Percentiles rank a stretch among this genome's conserved stretches.
Evolutionary conservation across 2,888 invertebrate genomes (phyloP).

Genomic region (Epicampocera succincta): DNA sequence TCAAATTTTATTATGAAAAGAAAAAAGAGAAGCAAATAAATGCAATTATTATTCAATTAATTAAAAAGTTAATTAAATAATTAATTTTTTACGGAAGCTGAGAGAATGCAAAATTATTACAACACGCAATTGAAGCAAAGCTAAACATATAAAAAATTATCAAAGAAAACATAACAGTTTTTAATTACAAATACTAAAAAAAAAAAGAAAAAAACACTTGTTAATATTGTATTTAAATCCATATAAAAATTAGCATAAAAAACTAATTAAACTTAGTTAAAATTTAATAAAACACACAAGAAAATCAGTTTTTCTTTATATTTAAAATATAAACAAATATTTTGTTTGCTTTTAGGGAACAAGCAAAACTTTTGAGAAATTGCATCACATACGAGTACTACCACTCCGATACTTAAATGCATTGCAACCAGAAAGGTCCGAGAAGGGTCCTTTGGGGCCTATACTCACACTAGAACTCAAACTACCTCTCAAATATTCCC

Average conservation of each 20-base stretch:
- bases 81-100: constrained; percentile 71
- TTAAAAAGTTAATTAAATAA: constrained; percentile 67
- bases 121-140: constrained; percentile 43
- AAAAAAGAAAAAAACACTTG: constrained; percentile 56
- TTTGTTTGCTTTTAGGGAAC: constrained; percentile 23
- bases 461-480: no score
- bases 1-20: constrained; percentile 57
- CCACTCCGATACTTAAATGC: no score
- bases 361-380: neutral
- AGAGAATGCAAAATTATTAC: constrained; percentile 19
- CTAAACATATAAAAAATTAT: constrained; percentile 59
- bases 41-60: constrained; percentile 79
- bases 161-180: constrained; percentile 45
- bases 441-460: no score
- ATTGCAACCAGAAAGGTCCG: no score
- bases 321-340: constrained; percentile 36
- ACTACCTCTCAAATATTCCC: no score
- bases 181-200: constrained; percentile 63
- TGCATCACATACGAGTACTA: no score
- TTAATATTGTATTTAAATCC: constrained; percentile 67
- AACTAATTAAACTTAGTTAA: constrained; percentile 72
- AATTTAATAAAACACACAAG: constrained; percentile 71
- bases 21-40: constrained; percentile 51
- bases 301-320: constrained; percentile 58
- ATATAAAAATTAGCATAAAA: constrained; percentile 64